Percentiles rank a stretch among this genome's conserved stretches.
phyloP scores from a whole-genome alignment of 2,888 invertebrate genomes.

The Gasteruption jaculator region DNA sequence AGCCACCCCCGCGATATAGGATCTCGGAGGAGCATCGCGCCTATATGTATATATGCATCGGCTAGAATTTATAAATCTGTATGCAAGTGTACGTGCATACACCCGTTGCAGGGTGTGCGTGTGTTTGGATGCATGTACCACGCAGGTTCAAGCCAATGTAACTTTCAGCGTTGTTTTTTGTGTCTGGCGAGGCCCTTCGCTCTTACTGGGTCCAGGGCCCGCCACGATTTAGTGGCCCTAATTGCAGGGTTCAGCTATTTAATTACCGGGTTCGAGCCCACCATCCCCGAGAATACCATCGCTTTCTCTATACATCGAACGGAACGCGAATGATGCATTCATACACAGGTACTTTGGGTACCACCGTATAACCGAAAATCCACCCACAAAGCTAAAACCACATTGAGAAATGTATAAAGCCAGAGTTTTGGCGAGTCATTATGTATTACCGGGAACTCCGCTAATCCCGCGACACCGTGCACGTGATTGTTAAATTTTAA shows the following conservation, averaged over 20 bases:
- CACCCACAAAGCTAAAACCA: no score
- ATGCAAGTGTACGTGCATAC: slow-evolving; percentile 21
- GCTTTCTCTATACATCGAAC: slow-evolving; percentile 30
- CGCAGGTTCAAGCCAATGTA: slow-evolving; percentile 43
- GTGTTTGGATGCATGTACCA: slow-evolving; percentile 3
- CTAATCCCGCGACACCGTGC: no score
- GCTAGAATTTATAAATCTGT: slow-evolving; percentile 8
- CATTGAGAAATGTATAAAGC: no score
- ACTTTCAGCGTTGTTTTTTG: slow-evolving; percentile 50
- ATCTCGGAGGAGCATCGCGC: slow-evolving; percentile 22
- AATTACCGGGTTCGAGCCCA: slow-evolving; percentile 66
- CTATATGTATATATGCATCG: slow-evolving; percentile 20
- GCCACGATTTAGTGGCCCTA: slow-evolving; percentile 80
- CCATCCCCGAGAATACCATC: slow-evolving; percentile 33
- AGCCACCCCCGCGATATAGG: slow-evolving; percentile 48
- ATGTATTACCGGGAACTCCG: no score
- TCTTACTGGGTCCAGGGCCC: slow-evolving; percentile 56
- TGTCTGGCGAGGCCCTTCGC: slow-evolving; percentile 54
- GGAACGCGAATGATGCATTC: slow-evolving; percentile 32
- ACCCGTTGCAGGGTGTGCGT: slow-evolving; percentile 25
- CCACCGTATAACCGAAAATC: no score
- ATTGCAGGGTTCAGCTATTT: slow-evolving; percentile 79
- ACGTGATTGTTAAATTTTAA: no score
- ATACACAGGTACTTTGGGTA: no score
- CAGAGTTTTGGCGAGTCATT: no score